Conservation (phyloP, 2,797 vertebrate genomes). For the Acestrorhynchus altus region DNA sequence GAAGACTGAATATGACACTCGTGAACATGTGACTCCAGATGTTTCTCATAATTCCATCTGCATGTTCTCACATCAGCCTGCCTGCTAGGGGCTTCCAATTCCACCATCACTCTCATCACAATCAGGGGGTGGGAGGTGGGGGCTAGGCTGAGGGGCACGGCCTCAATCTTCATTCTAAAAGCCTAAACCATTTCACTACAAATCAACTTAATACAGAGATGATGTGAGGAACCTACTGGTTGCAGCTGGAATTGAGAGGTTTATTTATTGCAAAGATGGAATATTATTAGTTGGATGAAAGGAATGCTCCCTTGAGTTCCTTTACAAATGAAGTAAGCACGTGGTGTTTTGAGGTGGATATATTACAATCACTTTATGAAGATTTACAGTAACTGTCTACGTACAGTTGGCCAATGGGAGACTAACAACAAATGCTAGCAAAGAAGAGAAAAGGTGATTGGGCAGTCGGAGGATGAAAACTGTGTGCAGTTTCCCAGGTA, state of each 20-base stretch:
- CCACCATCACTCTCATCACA: conserved; percentile 16
- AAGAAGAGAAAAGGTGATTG: conserved; percentile 66
- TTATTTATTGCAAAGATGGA: neutral
- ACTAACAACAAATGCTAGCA: conserved; percentile 27
- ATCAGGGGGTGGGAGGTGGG: conserved; percentile 47
- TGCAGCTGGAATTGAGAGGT: neutral
- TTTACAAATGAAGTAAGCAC: neutral
- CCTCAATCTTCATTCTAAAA: conserved; percentile 38
- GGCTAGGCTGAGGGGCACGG: neutral
- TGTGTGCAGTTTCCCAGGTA: conserved; percentile 46
- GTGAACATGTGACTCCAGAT: conserved; percentile 18
- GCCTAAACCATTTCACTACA: neutral
- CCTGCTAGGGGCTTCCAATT: conserved; percentile 10
- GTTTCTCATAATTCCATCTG: conserved; percentile 25
- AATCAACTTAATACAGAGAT: neutral
- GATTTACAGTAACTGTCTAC: conserved; percentile 4
- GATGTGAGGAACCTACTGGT: too few relatives aligned
- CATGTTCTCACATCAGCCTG: conserved; percentile 8
- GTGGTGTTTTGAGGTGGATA: conserved; percentile 9
- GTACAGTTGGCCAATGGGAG: conserved; percentile 1
- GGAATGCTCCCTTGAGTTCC: conserved; percentile 4
- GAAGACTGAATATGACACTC: neutral
- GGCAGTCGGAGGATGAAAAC: conserved; percentile 58
- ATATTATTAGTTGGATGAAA: conserved; percentile 3
- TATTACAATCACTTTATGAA: conserved; percentile 1